These are phyloP conservation scores for Nesoenas mayeri DNA, from an alignment of 2,113 vertebrate species.

Conservation along the genomic window DNA sequence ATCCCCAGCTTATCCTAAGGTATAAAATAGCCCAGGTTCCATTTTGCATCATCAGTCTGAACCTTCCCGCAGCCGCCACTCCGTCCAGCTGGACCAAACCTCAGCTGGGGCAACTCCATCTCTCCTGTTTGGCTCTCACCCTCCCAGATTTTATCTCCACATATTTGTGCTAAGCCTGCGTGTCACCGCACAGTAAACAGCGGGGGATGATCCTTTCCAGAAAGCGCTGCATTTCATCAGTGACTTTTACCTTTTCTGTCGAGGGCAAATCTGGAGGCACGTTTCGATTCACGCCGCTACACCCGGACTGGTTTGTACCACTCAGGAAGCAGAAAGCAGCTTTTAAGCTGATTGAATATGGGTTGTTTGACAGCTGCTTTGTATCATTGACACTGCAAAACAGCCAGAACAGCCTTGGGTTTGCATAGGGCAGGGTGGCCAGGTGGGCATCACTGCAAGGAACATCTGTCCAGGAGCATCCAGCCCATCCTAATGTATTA, in stretches of 20 bases:
- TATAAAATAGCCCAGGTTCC: not conserved
- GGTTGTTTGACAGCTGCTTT: not conserved
- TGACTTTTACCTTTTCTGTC: not conserved
- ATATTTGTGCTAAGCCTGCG: not conserved
- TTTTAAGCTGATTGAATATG: rapidly evolving
- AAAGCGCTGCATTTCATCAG: rapidly evolving
- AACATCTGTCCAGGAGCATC: not conserved
- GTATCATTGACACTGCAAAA: not conserved
- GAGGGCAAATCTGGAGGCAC: not conserved
- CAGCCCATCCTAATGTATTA: not conserved
- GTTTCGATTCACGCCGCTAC: not conserved
- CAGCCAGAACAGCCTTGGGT: not conserved
- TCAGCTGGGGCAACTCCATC: not conserved
- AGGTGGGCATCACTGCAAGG: not conserved
- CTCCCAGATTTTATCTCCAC: not conserved
- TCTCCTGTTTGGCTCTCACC: not conserved
- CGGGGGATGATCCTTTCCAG: not conserved
- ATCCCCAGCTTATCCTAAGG: not conserved
- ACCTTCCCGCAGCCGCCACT: not conserved
- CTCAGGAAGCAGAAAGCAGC: not conserved
- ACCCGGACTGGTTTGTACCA: not conserved
- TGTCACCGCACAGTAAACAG: not conserved
- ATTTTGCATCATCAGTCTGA: not conserved
- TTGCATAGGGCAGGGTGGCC: not conserved
- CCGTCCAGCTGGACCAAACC: not conserved